These are phyloP conservation scores for Morone chrysops DNA, from an alignment of 2,113 vertebrate genomes.

Conservation along the genomic window DNA sequence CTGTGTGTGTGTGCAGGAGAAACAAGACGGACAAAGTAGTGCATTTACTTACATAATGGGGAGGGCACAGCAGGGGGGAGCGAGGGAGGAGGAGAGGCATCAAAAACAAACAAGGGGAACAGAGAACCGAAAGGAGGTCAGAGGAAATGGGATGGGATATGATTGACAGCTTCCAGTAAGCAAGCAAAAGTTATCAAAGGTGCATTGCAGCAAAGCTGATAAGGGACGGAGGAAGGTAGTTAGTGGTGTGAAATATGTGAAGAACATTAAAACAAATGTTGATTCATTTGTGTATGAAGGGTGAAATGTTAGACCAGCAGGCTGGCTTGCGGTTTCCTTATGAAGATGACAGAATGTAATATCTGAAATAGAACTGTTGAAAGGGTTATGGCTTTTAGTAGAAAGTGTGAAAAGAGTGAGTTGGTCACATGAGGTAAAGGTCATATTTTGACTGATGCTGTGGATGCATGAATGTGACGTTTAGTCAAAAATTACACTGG, in stretches of 20 bases:
- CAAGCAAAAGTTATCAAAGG: background rate
- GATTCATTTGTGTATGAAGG: too few species aligned
- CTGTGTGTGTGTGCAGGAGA: background rate
- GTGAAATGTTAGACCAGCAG: too few species aligned
- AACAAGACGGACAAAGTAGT: constrained; percentile 20
- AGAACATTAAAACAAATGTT: constrained; percentile 10
- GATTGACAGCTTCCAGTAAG: constrained; percentile 22
- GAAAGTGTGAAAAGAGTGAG: background rate
- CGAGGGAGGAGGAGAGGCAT: constrained; percentile 17
- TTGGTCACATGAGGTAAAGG: constrained; percentile 13
- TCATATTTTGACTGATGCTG: background rate
- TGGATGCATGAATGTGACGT: constrained; percentile 1
- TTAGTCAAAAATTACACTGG: background rate
- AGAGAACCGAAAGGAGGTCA: constrained; percentile 51
- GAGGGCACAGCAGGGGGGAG: constrained; percentile 17
- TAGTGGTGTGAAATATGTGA: background rate
- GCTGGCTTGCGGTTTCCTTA: background rate
- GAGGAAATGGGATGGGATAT: constrained; percentile 24
- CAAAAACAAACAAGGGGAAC: constrained; percentile 34
- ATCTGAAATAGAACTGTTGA: too few species aligned
- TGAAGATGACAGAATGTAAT: too few species aligned
- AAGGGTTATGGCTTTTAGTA: constrained; percentile 1
- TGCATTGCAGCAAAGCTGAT: background rate
- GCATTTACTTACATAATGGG: constrained; percentile 45
- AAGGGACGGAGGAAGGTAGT: background rate